Conservation (phyloP, 2,797 vertebrate genomes). For the Tragopan temminckii region DNA sequence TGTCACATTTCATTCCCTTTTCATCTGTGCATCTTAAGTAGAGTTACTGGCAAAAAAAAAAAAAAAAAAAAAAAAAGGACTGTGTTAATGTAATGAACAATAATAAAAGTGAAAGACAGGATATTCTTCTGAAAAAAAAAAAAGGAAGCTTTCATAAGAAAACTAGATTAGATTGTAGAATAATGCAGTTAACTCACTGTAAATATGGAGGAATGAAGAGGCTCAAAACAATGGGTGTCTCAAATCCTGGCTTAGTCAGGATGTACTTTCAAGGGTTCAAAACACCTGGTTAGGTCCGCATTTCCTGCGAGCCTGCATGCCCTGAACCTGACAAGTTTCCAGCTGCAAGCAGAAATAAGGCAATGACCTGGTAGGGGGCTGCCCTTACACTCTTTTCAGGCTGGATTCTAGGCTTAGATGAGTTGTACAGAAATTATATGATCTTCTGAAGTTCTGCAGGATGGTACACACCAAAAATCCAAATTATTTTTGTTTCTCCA, state of each 20-base stretch:
- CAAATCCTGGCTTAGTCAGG: not conserved
- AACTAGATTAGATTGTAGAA: not conserved
- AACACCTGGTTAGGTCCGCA: not conserved
- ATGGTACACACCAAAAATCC: not conserved
- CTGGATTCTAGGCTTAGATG: not conserved
- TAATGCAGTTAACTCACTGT: not conserved
- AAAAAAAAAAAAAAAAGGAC: not conserved
- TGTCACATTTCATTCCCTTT: slow-evolving; percentile 7
- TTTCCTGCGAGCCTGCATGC: not conserved
- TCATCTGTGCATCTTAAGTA: not conserved
- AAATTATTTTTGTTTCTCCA: not conserved
- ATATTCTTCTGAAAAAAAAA: not conserved
- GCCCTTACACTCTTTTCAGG: not conserved
- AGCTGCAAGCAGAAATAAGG: not conserved
- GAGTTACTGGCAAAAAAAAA: slow-evolving; percentile 3
- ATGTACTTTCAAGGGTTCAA: not conserved
- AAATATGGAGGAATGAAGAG: not conserved
- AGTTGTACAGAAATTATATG: not conserved
- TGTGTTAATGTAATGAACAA: slow-evolving; percentile 4
- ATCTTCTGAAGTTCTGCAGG: not conserved
- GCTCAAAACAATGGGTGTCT: not conserved
- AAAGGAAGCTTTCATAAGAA: not conserved
- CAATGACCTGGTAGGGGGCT: not conserved
- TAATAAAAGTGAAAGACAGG: not conserved
- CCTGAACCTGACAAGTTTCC: not conserved